Conservation (phyloP, 2,888 invertebrate species). For the Heterodera filipjevi region DNA sequence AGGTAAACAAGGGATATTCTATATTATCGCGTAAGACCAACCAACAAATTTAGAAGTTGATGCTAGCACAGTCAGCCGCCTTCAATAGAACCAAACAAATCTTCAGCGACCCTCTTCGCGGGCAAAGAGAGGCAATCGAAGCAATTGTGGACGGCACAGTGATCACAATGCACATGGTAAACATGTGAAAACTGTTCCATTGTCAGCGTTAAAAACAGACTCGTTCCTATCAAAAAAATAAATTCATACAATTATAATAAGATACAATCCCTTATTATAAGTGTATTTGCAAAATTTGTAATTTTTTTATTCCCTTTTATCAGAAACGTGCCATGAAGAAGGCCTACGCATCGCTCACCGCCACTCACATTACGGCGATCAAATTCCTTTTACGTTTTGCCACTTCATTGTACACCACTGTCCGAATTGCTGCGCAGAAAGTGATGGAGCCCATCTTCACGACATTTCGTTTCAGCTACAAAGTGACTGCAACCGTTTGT, state of each 20-base stretch:
- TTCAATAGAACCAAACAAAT: conserved; percentile 37
- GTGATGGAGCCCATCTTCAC: conserved; percentile 38
- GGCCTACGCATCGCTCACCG: conserved; percentile 68
- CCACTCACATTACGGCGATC: conserved; percentile 73
- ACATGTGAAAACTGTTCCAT: too few species aligned
- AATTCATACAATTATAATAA: too few species aligned
- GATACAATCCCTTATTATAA: too few species aligned
- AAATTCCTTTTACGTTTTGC: conserved; percentile 73
- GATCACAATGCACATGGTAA: conserved; percentile 47
- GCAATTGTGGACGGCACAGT: conserved; percentile 44
- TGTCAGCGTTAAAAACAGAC: too few species aligned
- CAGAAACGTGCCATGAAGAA: conserved; percentile 38
- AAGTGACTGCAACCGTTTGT: conserved; percentile 70
- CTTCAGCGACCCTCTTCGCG: conserved; percentile 49
- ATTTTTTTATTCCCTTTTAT: background rate
- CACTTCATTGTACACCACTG: conserved; percentile 67
- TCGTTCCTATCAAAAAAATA: too few species aligned
- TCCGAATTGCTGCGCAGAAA: conserved; percentile 38
- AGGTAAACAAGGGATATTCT: conserved; percentile 17
- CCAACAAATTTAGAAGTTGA: too few species aligned
- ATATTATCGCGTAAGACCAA: too few species aligned
- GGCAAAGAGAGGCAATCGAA: conserved; percentile 44
- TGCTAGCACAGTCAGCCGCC: conserved; percentile 19
- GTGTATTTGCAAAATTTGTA: too few species aligned
- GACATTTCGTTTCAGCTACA: conserved; percentile 73